Base-by-base conservation (phyloP, 2,113 vertebrate genomes). In the Sterrhoptilus dennistouni region DNA sequence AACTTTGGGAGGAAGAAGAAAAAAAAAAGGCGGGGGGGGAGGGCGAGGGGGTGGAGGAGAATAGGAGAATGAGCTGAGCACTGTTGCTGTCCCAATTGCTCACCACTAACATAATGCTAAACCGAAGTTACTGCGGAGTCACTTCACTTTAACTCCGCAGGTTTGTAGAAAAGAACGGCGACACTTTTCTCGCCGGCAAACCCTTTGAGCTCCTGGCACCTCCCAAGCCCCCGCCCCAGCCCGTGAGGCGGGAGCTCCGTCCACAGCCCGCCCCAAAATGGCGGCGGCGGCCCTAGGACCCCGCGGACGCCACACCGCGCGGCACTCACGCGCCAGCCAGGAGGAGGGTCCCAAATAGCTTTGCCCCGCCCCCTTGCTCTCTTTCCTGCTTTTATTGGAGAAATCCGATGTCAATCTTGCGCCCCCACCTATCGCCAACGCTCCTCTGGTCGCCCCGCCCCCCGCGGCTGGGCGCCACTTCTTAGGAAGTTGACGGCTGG, bases 181-280 rank as follows among this genome's bases (percentile, higher is more conserved):
- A 16, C 38, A 1, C 7, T 1, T 0, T 23, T 0, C 17, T 0
- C 11, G 2, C 1, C 11, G 0, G 5, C 28, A 17, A 9, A 12
- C 4, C 3, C 11, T 12, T 12, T 0, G 2, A 3, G 11, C 5
- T 2, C 10, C 2, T 8, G 0, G 2, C 0, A 1, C 9, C 3
- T 2, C 69, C 38, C 31, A 2, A 3, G 25, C 9, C 3, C 6
- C 8, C 16, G 5, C 1, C 42, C 3, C 11, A 0, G 3, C 23
- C 0, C 2, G 11, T 25, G 1, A 5, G 1, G 22, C 11, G 1
- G 0, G 0, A 45, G 2, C 0, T 0, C 14, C 18, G 2, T 2
- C 1, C 1, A 4, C 0, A 2, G 6, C 11, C 3, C 1, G 1
- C 2, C 59, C 27, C 63, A 65, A 61, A 12, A 71, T 38, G 88